Base-by-base conservation (phyloP, 2,113 vertebrate species). In the Bos indicus region DNA sequence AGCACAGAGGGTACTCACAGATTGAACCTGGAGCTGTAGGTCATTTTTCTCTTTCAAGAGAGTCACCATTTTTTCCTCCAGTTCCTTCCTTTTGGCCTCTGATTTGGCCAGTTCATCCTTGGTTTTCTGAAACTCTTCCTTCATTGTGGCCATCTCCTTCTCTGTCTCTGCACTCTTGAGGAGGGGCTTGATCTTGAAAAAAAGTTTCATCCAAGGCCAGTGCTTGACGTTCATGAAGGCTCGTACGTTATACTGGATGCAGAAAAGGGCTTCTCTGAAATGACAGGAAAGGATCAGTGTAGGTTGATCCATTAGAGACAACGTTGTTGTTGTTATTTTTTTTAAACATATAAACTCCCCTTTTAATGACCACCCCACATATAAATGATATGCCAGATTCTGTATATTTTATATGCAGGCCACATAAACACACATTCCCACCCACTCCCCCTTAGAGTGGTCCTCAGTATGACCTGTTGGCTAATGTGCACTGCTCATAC, bases 191-290 rank as follows among this genome's bases (percentile, higher is more conserved):
- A 99, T 99, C 98, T 99, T 99, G 98, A 99, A 99, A 98, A 99
- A 99, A 12, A 99, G 95, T 96, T 99, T 99, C 99, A 99, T 99
- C 99, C 99, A 99, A 64, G 99, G 99, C 99, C 99, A 99, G 7
- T 99, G 98, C 97, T 99, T 99, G 93, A 99, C 99, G 2, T 99
- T 99, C 99, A 99, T 99, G 99, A 99, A 99, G 28, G 99, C 98
- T 0, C 99, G 99, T 89, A 99, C 67, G 2, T 99, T 99, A 97
- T 99, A 99, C 94, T 99, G 99, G 54, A 99, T 99, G 52, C 99
- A 92, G 93, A 98, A 99, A 86, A 99, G 84, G 0, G 99, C 98
- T 82, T 99, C 99, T 82, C 99, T 99, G 94, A 88, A 96, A 91
- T 67, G 51, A n/a, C 74, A 13, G 40, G 52, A 91, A 98, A 94